These are phyloP conservation scores for Perdita meconis DNA, from an alignment of 2,888 invertebrate genomes.

Conservation along the genomic window DNA sequence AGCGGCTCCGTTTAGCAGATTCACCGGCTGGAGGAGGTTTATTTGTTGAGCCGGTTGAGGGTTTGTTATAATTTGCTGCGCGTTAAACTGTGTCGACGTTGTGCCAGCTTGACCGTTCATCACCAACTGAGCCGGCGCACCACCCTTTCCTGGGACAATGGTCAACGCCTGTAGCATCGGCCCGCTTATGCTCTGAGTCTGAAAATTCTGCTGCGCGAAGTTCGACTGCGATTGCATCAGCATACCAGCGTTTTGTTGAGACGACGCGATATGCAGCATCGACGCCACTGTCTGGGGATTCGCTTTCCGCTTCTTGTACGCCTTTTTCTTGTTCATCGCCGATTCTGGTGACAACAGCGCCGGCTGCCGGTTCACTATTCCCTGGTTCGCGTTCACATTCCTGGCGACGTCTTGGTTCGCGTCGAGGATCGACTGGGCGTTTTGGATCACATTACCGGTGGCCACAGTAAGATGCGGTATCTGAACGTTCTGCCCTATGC, in stretches of 20 bases:
- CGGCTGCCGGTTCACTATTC: slow-evolving; percentile 78
- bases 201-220: slow-evolving; percentile 91
- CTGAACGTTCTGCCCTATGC: slow-evolving; percentile 89
- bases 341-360: slow-evolving; percentile 89
- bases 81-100: slow-evolving; percentile 86
- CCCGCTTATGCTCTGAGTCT: slow-evolving; percentile 89
- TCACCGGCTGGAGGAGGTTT: slow-evolving; percentile 92
- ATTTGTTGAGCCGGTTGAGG: slow-evolving; percentile 86
- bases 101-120: slow-evolving; percentile 89
- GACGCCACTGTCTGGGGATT: slow-evolving; percentile 89
- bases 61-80: slow-evolving; percentile 89
- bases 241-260: slow-evolving; percentile 87
- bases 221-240: slow-evolving; percentile 85
- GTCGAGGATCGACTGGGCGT: slow-evolving; percentile 85
- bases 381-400: slow-evolving; percentile 73
- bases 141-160: slow-evolving; percentile 91
- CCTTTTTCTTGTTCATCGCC: slow-evolving; percentile 86
- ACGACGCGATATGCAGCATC: slow-evolving; percentile 88
- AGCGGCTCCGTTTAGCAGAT: slow-evolving; percentile 89
- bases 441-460: slow-evolving; percentile 87
- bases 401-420: slow-evolving; percentile 83
- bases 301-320: slow-evolving; percentile 90
- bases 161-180: slow-evolving; percentile 91
- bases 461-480: slow-evolving; percentile 88
- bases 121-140: slow-evolving; percentile 90